Percentiles rank a stretch among this genome's conserved stretches.
phyloP scores from a whole-genome alignment of 1,140 invertebrate genomes.

The Drosophila serrata region DNA sequence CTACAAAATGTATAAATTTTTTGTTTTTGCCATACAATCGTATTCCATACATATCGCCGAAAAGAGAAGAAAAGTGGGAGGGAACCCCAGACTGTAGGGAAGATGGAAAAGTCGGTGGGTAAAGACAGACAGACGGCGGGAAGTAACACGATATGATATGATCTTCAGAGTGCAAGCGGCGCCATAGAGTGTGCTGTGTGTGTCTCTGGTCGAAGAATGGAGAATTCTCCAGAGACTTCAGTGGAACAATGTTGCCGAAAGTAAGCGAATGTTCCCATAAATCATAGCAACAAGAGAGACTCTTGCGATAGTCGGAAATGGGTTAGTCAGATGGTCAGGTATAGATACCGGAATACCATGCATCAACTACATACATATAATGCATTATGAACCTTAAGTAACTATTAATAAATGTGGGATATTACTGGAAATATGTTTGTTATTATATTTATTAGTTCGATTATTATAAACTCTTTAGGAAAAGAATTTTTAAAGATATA shows the following conservation, averaged over 20 bases:
- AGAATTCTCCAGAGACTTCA: constrained; percentile 13
- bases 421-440: no score
- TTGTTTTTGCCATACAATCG: constrained; percentile 30
- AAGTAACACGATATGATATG: constrained; percentile 50
- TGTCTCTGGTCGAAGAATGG: constrained; percentile 11
- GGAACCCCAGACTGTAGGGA: constrained; percentile 16
- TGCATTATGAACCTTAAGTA: constrained; percentile 2
- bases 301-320: constrained; percentile 15
- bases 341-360: background rate
- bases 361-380: no score
- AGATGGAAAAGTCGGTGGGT: background rate
- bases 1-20: constrained; percentile 77
- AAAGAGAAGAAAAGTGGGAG: constrained; percentile 44
- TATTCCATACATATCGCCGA: background rate
- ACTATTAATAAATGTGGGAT: background rate
- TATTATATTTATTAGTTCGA: background rate
- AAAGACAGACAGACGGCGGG: constrained; percentile 19
- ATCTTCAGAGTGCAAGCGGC: constrained; percentile 39
- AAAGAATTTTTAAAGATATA: background rate
- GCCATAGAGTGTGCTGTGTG: constrained; percentile 10
- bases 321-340: constrained; percentile 16
- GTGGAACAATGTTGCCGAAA: constrained; percentile 42
- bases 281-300: constrained; percentile 13
- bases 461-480: background rate
- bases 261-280: constrained; percentile 41